phyloP scores from a whole-genome alignment of 2,113 vertebrate species.

The Neolamprologus modestus region DNA sequence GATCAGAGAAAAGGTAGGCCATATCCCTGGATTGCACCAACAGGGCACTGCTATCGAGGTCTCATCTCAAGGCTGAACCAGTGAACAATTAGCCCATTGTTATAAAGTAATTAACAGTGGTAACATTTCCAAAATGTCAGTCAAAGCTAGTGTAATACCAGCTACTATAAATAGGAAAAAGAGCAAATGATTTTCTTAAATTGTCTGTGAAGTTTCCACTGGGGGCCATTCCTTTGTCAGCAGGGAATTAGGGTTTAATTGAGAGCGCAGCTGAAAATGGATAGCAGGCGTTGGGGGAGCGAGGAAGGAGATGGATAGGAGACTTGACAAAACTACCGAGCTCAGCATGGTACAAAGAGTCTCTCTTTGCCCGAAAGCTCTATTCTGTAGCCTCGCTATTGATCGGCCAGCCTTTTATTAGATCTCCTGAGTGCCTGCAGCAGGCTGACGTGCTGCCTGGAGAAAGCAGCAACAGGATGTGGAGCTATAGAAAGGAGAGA shows the following conservation, averaged over 20 bases:
- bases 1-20: constrained; percentile 93
- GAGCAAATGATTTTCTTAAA: constrained; percentile 31
- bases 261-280: constrained; percentile 34
- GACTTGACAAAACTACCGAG: not conserved
- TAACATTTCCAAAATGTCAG: not conserved
- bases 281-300: not conserved
- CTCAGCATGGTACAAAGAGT: not conserved
- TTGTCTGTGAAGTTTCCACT: constrained; percentile 3
- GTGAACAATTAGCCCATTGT: not conserved
- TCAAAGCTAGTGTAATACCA: not conserved
- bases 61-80: not conserved
- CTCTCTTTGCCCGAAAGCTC: constrained; percentile 15
- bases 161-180: constrained; percentile 17
- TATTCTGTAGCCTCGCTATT: constrained; percentile 3
- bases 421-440: constrained; percentile 22
- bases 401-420: constrained; percentile 42
- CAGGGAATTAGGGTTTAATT: constrained; percentile 41
- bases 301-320: not conserved
- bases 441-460: not conserved
- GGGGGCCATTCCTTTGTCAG: not conserved
- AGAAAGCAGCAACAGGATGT: not conserved
- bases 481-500: not conserved
- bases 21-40: not conserved
- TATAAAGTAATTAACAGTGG: not conserved
- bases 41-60: not conserved